Evolutionary conservation across 2,113 vertebrate species (phyloP).

Genomic region (Motacilla tschutschensis): DNA sequence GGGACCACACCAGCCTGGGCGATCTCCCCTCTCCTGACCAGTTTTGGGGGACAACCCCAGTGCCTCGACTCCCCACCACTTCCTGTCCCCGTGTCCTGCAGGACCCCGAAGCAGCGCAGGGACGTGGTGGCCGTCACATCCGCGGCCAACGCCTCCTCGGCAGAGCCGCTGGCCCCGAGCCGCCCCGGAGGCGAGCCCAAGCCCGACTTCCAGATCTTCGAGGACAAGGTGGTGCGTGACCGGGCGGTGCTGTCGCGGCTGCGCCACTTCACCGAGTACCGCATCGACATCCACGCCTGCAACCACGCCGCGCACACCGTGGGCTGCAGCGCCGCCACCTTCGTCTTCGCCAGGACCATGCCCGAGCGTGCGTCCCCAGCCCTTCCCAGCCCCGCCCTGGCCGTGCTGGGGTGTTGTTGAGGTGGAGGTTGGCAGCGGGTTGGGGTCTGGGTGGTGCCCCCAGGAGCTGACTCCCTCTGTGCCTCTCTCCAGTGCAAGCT

Average conservation of each 20-base stretch:
- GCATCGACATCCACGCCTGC: slow-evolving; percentile 83
- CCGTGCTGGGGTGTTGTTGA: fast-evolving
- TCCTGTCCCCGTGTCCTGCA: not conserved
- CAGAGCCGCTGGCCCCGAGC: fast-evolving
- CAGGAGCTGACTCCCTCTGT: not conserved
- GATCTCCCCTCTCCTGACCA: not conserved
- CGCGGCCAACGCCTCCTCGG: not conserved
- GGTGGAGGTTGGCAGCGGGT: too few relatives aligned
- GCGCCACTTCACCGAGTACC: slow-evolving; percentile 80
- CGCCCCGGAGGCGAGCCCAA: fast-evolving
- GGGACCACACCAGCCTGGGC: not conserved
- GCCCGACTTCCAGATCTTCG: slow-evolving; percentile 66
- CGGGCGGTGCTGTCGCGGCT: slow-evolving; percentile 68
- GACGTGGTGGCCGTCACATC: not conserved
- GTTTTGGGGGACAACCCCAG: fast-evolving
- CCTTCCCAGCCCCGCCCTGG: not conserved
- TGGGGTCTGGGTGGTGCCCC: fast-evolving
- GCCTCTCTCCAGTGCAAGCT: slow-evolving; percentile 58
- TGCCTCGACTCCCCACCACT: fast-evolving
- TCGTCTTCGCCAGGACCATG: slow-evolving; percentile 82
- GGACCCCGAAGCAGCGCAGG: slow-evolving; percentile 47
- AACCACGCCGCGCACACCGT: slow-evolving; percentile 78
- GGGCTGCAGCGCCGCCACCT: slow-evolving; percentile 80
- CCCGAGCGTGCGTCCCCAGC: slow-evolving; percentile 63
- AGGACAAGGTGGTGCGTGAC: slow-evolving; percentile 78